These are phyloP conservation scores for Mastomys coucha DNA, from an alignment of 2,113 vertebrate species.

Conservation along the genomic window DNA sequence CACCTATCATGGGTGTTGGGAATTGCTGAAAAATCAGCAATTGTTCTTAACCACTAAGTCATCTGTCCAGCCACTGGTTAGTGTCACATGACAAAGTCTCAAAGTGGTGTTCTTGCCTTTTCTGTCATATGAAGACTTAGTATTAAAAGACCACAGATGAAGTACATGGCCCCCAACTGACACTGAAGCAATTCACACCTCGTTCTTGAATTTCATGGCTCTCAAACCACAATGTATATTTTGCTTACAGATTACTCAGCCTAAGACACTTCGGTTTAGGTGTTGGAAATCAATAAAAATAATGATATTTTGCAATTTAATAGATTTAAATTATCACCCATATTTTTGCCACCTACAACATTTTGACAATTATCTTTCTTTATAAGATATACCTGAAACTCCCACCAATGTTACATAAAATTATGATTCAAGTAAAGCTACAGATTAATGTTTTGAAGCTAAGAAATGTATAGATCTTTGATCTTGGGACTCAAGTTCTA, in stretches of 20 bases:
- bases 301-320: not conserved
- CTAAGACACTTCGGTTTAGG: not conserved
- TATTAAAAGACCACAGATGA: not conserved
- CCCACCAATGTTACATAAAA: not conserved
- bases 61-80: not conserved
- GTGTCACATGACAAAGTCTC: not conserved
- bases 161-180: not conserved
- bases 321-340: not conserved
- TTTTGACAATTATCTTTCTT: constrained; percentile 2
- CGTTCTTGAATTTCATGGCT: not conserved
- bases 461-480: not conserved
- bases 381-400: constrained; percentile 3
- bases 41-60: not conserved
- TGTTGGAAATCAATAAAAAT: not conserved
- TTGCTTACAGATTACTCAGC: not conserved
- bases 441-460: not conserved
- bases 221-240: not conserved
- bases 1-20: not conserved
- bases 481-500: not conserved
- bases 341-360: not conserved
- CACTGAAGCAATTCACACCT: not conserved
- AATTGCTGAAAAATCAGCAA: not conserved
- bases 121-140: not conserved
- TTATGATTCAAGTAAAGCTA: not conserved
- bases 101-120: not conserved